A percentile compares a stretch with the other conserved stretches of the same genome.
These are phyloP conservation scores for Lathamus discolor DNA, from an alignment of 2,113 vertebrate species.

Conservation along the genomic window DNA sequence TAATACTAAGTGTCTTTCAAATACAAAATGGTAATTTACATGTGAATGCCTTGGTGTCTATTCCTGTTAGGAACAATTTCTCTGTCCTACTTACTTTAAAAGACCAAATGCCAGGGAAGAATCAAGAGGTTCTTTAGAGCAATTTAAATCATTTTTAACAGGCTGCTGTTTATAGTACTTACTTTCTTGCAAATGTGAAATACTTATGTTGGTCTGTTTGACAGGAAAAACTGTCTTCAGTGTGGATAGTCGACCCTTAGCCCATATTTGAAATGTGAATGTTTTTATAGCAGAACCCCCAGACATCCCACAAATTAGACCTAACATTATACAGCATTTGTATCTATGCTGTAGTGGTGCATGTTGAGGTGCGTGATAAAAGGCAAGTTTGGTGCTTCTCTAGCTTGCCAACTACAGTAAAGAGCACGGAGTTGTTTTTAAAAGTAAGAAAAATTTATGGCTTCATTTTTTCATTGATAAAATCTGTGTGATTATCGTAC, in stretches of 20 bases:
- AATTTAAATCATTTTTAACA: slow-evolving; percentile 57
- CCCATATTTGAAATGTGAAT: background rate
- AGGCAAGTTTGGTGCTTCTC: background rate
- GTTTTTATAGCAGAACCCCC: background rate
- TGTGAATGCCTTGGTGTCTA: slow-evolving; percentile 66
- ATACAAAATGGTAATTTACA: slow-evolving; percentile 67
- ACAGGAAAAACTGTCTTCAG: background rate
- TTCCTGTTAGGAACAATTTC: slow-evolving; percentile 58
- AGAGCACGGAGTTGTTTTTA: background rate
- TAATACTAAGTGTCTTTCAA: slow-evolving; percentile 69
- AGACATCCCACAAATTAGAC: background rate
- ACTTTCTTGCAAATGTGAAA: background rate
- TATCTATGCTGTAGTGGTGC: background rate
- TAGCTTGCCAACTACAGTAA: background rate
- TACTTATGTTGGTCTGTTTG: background rate
- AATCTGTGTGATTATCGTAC: background rate
- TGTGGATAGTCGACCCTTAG: accelerated
- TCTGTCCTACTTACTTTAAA: slow-evolving; percentile 66
- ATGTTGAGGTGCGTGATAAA: background rate
- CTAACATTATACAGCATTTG: background rate
- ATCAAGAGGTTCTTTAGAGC: slow-evolving; percentile 46
- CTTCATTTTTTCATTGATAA: background rate
- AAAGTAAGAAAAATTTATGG: background rate
- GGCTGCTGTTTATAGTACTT: background rate
- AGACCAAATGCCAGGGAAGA: slow-evolving; percentile 45